Evolutionary conservation across 2,113 vertebrate genomes (phyloP), one percentile per base, ranked within the genome.

Genomic region (Cottus gobio): DNA sequence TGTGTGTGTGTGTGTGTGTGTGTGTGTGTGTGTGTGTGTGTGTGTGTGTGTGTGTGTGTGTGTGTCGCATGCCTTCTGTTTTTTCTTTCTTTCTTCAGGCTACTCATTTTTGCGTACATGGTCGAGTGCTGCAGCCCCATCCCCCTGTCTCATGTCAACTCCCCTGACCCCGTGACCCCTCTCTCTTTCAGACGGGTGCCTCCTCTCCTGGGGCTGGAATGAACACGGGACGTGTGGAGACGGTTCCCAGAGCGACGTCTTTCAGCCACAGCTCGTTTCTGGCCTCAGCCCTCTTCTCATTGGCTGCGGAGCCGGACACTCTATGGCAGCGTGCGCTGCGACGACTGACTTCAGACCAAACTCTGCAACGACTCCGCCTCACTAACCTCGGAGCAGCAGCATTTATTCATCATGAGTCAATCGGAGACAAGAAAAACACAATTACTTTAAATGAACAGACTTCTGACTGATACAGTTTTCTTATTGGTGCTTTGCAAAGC

Each of bases 201-300:
- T 97, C 64, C 85, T 96, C 82, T 97, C 97, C 5, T 99, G 97
- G 97, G 97, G 97, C 81, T 99, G 98, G 97, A 99, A 99, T 0
- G 98, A 99, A 71, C 97, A 99, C 0, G 97, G 97, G 4, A 99
- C 98, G 97, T 98, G 97, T 13, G 97, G 97, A 31, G 94, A 96
- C 9, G 95, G 96, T 79, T 95, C 93, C 0, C 92, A 96, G 87
- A 86, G 67, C 42, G 90, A 96, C 5, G 1, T 97, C 79, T 37
- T 3, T 42, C 60, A 87, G 71, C 97, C 97, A 0, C 92, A 91
- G 77, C 90, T 84, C 0, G 36, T 99, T 62, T 77, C 80, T 70
- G 77, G 86, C 36, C 91, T 97, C 67, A 63, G 68, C 5, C 90
- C 88, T 81, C 84, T 95, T 76, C 90, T 95, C 28, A 93, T 98